Evolutionary conservation across 2,797 vertebrate species (phyloP), one percentile per base, ranked within the genome.

Genomic region (Centroberyx gerrardi): DNA sequence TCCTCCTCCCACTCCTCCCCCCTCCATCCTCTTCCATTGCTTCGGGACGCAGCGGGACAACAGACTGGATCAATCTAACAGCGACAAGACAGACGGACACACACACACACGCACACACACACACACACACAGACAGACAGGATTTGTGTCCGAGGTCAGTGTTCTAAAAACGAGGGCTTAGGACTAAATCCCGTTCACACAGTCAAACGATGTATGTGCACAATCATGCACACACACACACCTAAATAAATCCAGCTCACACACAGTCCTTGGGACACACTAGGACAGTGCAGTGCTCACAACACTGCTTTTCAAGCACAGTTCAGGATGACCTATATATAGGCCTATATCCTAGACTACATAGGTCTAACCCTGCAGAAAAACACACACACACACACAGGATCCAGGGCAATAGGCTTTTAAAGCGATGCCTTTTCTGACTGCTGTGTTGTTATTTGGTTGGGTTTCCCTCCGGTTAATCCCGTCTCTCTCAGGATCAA

Each of bases 241-340:
- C 68, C 65, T 33, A 22, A 49, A 66, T 42, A 68, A 68, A 53
- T 61, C 68, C 69, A 54, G 27, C 52, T 48, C 44, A 52, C 33
- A 76, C 73, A 63, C 64, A 58, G 10, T 4, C 10, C 42, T 14
- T 14, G 42, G 13, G 40, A 8, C 74, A 77, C 64, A 66, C 7
- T 48, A 17, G 38, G 38, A 63, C 42, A 48, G 52, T 55, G 42
- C 62, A 49, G 55, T 38, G 54, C 66, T 60, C 56, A 61, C 46
- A 65, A 48, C 49, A 22, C 63, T 27, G 54, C 74, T 80, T 70
- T 84, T 64, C 67, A 75, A 82, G 76, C 67, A 83, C 80, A 70
- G 58, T 42, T 77, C 55, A 52, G n/a, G 51, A 56, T 76, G 68
- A 81, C 72, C 76, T 88, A 83, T 54, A 80, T 74, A 78, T 42